Evolutionary conservation across 2,888 invertebrate genomes (phyloP).

Genomic region (Helicoverpa assulta): DNA sequence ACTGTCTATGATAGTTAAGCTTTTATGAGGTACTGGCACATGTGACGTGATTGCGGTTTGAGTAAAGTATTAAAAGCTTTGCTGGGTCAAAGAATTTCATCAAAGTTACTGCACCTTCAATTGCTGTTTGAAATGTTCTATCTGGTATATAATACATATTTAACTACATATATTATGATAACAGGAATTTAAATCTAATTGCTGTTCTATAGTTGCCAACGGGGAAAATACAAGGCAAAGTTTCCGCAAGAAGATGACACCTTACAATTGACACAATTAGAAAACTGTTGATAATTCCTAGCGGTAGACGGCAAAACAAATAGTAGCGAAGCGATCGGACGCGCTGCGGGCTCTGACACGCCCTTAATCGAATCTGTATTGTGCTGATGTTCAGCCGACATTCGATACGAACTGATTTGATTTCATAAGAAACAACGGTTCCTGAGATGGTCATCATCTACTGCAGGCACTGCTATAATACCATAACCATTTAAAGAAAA

Average conservation of each 20-base stretch:
- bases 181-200: too few relatives aligned
- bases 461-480: too few relatives aligned
- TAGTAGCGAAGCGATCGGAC: constrained; percentile 51
- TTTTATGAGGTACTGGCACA: not conserved
- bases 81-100: too few relatives aligned
- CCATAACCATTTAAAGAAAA: too few relatives aligned
- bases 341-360: constrained; percentile 41
- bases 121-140: too few relatives aligned
- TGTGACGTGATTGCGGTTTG: not conserved
- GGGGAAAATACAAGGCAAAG: not conserved
- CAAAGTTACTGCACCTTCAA: too few relatives aligned
- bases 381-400: constrained; percentile 14
- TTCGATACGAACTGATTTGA: constrained; percentile 15
- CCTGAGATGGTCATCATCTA: not conserved
- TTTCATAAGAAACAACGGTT: constrained; percentile 1
- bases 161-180: too few relatives aligned
- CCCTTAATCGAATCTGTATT: constrained; percentile 55
- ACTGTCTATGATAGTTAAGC: constrained; percentile 6
- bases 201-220: not conserved
- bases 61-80: too few relatives aligned
- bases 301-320: constrained; percentile 36
- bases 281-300: constrained; percentile 57
- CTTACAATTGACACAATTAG: constrained; percentile 56
- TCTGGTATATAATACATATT: too few relatives aligned
- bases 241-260: constrained; percentile 17